These are phyloP conservation scores for Planococcus citri DNA, from an alignment of 1,140 invertebrate genomes.

Conservation along the genomic window DNA sequence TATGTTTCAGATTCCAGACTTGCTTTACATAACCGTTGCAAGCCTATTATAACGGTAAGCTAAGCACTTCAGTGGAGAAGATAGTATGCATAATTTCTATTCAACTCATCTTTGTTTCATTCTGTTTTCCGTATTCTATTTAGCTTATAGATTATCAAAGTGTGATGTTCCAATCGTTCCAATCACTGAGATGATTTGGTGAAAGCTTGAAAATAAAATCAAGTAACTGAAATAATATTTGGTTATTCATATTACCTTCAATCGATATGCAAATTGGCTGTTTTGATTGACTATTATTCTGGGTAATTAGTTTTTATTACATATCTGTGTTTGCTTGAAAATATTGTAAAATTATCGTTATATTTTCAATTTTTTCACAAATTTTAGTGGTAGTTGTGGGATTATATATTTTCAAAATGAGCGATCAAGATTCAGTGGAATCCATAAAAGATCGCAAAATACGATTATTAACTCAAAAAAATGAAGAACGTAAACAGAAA, in stretches of 20 bases:
- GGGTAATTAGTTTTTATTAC: too few species aligned
- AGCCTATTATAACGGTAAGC: too few species aligned
- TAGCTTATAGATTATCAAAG: background rate
- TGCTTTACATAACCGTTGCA: too few species aligned
- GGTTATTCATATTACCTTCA: too few species aligned
- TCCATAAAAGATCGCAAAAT: background rate
- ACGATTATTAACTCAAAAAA: background rate
- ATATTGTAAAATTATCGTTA: background rate
- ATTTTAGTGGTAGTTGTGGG: background rate
- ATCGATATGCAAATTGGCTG: too few species aligned
- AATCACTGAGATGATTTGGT: background rate
- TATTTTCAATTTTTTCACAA: background rate
- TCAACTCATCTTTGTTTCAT: too few species aligned
- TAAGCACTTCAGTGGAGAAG: too few species aligned
- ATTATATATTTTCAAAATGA: background rate
- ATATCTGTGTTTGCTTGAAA: too few species aligned
- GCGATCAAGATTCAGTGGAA: background rate
- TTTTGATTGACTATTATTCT: background rate
- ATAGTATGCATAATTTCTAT: too few species aligned
- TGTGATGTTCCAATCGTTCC: background rate
- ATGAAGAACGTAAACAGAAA: slow-evolving; percentile 8
- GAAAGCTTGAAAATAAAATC: background rate
- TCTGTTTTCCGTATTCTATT: background rate
- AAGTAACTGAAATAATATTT: background rate
- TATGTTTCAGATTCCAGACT: too few species aligned